Evolutionary conservation across 1,140 invertebrate genomes (phyloP), one percentile per base, ranked within the genome.

Genomic region (Idris sp.): DNA sequence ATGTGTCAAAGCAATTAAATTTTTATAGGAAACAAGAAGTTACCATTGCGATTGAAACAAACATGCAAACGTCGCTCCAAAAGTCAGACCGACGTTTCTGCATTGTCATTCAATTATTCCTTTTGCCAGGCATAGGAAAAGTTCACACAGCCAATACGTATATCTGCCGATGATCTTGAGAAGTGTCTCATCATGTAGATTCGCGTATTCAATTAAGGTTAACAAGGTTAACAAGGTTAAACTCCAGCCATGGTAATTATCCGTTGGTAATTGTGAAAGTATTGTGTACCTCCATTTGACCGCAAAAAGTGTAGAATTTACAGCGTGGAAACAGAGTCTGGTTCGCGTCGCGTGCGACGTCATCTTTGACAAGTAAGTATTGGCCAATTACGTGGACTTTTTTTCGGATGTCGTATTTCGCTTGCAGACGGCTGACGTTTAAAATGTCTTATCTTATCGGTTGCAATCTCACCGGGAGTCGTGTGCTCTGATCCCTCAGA

Each of bases 201-300:
- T 58, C 41, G 36, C 56, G 14, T 44, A 71, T 71, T 61, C 56
- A 72, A 72, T 72, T 72, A n/a, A n/a, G n/a, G n/a, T n/a, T n/a
- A n/a, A n/a, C n/a, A 62, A 72, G 58, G 67, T 72, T 72, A 72
- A 62, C 49, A 56, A 72, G 58, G 67, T 62, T 61, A 72, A 59
- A 48, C 36, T 51, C 41, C 54, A 65, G 46, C 48, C 30, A 49
- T 35, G 7, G 44, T n/a, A n/a, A n/a, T n/a, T n/a, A n/a, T n/a
- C 6, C 15, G 16, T 38, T 41, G 31, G 43, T 58, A 51, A 68
- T 51, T 51, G 44, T 36, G 10, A 44, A 46, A 67, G 31, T 56
- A 54, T 48, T 48, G 49, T 48, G 49, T 13, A 14, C 44, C 33
- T 11, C 19, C 35, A 28, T 14, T 41, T 14, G 9, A 48, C 33